Percentiles rank a stretch among this genome's conserved stretches.
Conservation (phyloP, 2,797 vertebrate genomes). For the Cichlasoma orientale region DNA sequence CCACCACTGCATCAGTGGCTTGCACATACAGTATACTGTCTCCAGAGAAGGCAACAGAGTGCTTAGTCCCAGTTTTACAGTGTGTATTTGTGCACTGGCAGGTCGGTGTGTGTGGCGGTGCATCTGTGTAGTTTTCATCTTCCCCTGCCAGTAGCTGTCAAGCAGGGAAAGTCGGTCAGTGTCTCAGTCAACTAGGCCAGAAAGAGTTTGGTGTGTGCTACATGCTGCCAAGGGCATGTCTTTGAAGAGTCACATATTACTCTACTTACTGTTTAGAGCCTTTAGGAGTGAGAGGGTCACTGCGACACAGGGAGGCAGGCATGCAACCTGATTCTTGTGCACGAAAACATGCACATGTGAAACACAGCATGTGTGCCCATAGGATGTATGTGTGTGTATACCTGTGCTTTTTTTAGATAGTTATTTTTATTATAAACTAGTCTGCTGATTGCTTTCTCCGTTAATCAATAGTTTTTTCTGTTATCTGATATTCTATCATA, state of each 20-base stretch:
- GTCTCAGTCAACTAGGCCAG: constrained; percentile 52
- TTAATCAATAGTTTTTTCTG: background rate
- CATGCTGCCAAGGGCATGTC: constrained; percentile 28
- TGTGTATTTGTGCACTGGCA: background rate
- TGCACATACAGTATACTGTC: background rate
- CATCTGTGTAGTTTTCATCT: constrained; percentile 11
- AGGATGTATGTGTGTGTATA: background rate
- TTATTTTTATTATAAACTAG: background rate
- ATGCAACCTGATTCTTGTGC: background rate
- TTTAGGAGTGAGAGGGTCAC: background rate
- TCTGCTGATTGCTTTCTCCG: too few species aligned
- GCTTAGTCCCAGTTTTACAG: constrained; percentile 17
- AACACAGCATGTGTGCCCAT: background rate
- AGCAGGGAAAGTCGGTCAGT: constrained; percentile 57
- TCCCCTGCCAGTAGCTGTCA: constrained; percentile 42
- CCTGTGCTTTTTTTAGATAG: background rate
- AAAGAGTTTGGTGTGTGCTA: constrained; percentile 17
- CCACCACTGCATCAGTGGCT: constrained; percentile 16
- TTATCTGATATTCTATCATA: background rate
- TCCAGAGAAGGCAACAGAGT: constrained; percentile 17
- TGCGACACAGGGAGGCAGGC: background rate
- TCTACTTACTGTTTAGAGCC: constrained; percentile 21
- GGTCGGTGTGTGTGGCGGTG: background rate
- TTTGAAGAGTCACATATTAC: constrained; percentile 21
- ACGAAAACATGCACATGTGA: background rate